phyloP scores from a whole-genome alignment of 2,888 invertebrate species.

The Lochmaea capreae region DNA sequence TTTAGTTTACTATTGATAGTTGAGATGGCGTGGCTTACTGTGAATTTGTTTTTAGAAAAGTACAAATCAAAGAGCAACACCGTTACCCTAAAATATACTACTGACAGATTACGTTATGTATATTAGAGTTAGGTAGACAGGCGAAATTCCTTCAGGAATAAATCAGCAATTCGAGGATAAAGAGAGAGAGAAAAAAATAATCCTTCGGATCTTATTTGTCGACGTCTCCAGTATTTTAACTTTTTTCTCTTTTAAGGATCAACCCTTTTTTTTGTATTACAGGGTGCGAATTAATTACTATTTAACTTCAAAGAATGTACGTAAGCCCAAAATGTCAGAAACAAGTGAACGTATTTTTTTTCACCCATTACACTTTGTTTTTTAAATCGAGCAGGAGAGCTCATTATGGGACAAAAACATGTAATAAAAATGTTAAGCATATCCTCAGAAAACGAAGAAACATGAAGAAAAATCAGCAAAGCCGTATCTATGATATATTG shows the following conservation, averaged over 20 bases:
- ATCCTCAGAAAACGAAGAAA: too few species aligned
- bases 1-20: too few species aligned
- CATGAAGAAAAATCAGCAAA: too few species aligned
- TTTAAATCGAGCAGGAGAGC: too few species aligned
- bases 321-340: background rate
- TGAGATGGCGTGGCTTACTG: too few species aligned
- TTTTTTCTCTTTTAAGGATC: slow-evolving; percentile 12
- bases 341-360: background rate
- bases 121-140: slow-evolving; percentile 1
- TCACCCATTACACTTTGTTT: too few species aligned
- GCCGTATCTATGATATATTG: too few species aligned
- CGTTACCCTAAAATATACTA: background rate
- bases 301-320: background rate
- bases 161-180: slow-evolving; percentile 4
- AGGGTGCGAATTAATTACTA: background rate
- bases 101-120: background rate
- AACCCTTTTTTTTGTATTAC: background rate
- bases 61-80: background rate
- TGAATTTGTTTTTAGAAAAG: too few species aligned
- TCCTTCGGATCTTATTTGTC: background rate
- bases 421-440: too few species aligned
- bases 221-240: slow-evolving; percentile 2
- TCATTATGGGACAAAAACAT: too few species aligned
- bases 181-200: background rate
- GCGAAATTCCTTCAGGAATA: background rate